Evolutionary conservation across 1,140 invertebrate genomes (phyloP).

Genomic region (Sycobia sp.): DNA sequence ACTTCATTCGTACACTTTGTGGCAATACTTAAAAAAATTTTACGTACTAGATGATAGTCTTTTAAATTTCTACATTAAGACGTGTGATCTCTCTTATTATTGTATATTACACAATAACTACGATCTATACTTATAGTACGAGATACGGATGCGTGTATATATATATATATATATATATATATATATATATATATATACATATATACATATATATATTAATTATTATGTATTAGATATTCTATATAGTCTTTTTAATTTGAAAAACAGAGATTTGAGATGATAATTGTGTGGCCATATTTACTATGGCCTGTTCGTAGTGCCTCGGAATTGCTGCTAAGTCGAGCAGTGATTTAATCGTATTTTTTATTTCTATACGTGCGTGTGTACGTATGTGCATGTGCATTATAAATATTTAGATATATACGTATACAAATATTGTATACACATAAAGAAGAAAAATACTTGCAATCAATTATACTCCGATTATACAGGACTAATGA

Average conservation of each 20-base stretch:
- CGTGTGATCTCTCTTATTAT: conserved; percentile 64
- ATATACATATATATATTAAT: conserved; percentile 44
- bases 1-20: conserved; percentile 55
- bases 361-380: conserved; percentile 44
- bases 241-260: conserved; percentile 60
- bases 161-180: background rate
- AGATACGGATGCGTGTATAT: conserved; percentile 39
- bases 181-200: conserved; percentile 34
- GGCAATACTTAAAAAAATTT: conserved; percentile 59
- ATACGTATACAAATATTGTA: conserved; percentile 49
- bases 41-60: conserved; percentile 60
- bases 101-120: conserved; percentile 56
- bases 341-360: conserved; percentile 60
- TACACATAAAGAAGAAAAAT: conserved; percentile 49
- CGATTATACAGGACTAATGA: conserved; percentile 51
- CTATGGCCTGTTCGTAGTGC: conserved; percentile 63
- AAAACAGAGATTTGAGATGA: conserved; percentile 57
- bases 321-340: conserved; percentile 61
- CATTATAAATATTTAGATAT: conserved; percentile 36
- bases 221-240: conserved; percentile 53
- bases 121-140: conserved; percentile 56
- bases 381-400: conserved; percentile 31
- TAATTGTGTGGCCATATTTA: conserved; percentile 60
- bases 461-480: conserved; percentile 58
- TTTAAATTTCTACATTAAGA: conserved; percentile 63